Evolutionary conservation across 2,888 invertebrate genomes (phyloP).

Genomic region (Mesorhabditis spiculigera): DNA sequence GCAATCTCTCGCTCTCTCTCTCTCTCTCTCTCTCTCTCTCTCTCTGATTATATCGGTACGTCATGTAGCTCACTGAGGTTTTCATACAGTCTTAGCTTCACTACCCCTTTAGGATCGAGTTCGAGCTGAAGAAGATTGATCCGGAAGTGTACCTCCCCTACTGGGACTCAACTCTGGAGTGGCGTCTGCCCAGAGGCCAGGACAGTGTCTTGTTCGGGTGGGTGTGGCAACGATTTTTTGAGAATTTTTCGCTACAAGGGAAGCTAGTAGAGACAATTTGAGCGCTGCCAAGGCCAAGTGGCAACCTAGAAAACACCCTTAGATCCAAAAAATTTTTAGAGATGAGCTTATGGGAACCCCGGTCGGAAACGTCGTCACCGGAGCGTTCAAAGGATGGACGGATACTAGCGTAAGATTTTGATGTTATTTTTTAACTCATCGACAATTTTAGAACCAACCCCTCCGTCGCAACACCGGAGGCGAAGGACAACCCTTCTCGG

Average conservation of each 20-base stretch:
- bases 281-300: neutral
- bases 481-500: slow-evolving; percentile 13
- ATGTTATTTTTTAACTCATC: neutral
- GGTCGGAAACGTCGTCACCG: slow-evolving; percentile 29
- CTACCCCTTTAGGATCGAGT: slow-evolving; percentile 27
- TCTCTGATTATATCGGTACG: too few relatives aligned
- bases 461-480: neutral
- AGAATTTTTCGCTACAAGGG: neutral
- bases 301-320: neutral
- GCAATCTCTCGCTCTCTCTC: too few relatives aligned
- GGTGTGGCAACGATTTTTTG: too few relatives aligned
- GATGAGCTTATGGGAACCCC: neutral
- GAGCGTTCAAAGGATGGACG: slow-evolving; percentile 42
- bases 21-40: too few relatives aligned
- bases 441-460: neutral
- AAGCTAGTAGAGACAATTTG: neutral
- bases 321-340: neutral
- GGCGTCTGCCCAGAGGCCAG: slow-evolving; percentile 31
- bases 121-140: slow-evolving; percentile 42
- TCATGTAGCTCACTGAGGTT: too few relatives aligned
- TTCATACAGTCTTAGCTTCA: too few relatives aligned
- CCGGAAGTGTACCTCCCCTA: slow-evolving; percentile 39
- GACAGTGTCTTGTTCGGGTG: slow-evolving; percentile 41
- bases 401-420: slow-evolving; percentile 15
- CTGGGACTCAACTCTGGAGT: slow-evolving; percentile 39